Conservation (phyloP, 2,888 invertebrate species). For the Ashinkailepas kermadecensis region DNA sequence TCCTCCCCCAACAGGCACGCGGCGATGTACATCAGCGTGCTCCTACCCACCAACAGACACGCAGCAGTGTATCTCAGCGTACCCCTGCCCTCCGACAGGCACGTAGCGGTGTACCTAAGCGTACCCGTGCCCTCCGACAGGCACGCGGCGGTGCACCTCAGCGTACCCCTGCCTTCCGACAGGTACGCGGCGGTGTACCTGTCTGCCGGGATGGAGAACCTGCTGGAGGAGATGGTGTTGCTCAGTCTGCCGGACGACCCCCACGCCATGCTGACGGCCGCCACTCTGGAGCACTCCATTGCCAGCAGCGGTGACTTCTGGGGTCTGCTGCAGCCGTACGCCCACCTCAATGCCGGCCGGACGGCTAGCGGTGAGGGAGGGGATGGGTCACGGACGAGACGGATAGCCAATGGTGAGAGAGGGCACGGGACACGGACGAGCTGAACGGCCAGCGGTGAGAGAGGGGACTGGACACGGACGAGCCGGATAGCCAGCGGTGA, state of each 20-base stretch:
- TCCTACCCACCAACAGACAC: constrained; percentile 49
- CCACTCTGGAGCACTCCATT: constrained; percentile 71
- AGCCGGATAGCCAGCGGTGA: neutral
- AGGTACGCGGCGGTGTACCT: constrained; percentile 82
- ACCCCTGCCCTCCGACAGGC: too few relatives aligned
- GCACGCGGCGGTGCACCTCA: too few relatives aligned
- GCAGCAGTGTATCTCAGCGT: constrained; percentile 78
- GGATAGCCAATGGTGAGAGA: neutral
- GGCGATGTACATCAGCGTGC: too few relatives aligned
- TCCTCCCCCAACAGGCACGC: too few relatives aligned
- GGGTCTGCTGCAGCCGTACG: constrained; percentile 83
- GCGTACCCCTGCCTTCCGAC: constrained; percentile 29
- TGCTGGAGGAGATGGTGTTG: constrained; percentile 74
- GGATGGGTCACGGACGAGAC: neutral
- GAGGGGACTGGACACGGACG: neutral
- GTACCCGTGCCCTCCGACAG: too few relatives aligned
- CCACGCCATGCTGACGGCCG: constrained; percentile 61
- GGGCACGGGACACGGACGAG: constrained; percentile 48
- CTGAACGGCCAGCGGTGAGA: constrained; percentile 67
- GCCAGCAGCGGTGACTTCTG: constrained; percentile 80
- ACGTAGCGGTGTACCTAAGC: too few relatives aligned
- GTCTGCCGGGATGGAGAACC: constrained; percentile 79
- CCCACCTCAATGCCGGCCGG: constrained; percentile 79
- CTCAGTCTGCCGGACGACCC: constrained; percentile 54
- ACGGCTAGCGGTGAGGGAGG: constrained; percentile 62